These are phyloP conservation scores for Lindbergichthys nudifrons DNA, from an alignment of 2,797 vertebrate species.

Conservation along the genomic window DNA sequence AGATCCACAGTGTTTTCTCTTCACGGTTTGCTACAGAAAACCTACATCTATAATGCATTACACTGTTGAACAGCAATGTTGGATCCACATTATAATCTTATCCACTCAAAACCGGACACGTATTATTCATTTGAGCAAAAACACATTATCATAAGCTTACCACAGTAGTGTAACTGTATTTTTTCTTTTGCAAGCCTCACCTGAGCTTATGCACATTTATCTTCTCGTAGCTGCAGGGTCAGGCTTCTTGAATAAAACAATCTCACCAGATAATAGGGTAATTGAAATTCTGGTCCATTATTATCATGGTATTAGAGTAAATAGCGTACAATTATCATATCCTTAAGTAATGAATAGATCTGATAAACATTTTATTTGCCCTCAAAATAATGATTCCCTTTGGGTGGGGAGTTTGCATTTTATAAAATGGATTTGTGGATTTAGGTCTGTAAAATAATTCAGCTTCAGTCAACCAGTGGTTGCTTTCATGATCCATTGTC, in stretches of 20 bases:
- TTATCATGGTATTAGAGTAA: slow-evolving; percentile 36
- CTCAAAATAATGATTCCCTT: slow-evolving; percentile 36
- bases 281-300: slow-evolving; percentile 57
- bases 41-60: slow-evolving; percentile 11
- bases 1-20: not conserved
- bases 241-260: slow-evolving; percentile 27
- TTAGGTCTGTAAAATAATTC: slow-evolving; percentile 13
- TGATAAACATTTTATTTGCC: slow-evolving; percentile 47
- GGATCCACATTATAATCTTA: slow-evolving; percentile 12
- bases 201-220: slow-evolving; percentile 17
- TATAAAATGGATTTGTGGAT: slow-evolving; percentile 48
- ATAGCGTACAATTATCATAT: slow-evolving; percentile 51
- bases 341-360: slow-evolving; percentile 57
- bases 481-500: slow-evolving; percentile 45
- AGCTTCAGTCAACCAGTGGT: slow-evolving; percentile 34
- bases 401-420: slow-evolving; percentile 46
- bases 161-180: slow-evolving; percentile 2
- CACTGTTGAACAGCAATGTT: slow-evolving; percentile 2
- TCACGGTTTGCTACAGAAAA: slow-evolving; percentile 14
- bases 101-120: not conserved
- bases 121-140: slow-evolving; percentile 13
- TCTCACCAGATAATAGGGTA: slow-evolving; percentile 16
- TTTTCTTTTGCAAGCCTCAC: slow-evolving; percentile 15
- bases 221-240: slow-evolving; percentile 28
- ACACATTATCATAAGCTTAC: slow-evolving; percentile 11